Base-by-base conservation (phyloP, 1,140 invertebrate species). In the Tribolium madens region DNA sequence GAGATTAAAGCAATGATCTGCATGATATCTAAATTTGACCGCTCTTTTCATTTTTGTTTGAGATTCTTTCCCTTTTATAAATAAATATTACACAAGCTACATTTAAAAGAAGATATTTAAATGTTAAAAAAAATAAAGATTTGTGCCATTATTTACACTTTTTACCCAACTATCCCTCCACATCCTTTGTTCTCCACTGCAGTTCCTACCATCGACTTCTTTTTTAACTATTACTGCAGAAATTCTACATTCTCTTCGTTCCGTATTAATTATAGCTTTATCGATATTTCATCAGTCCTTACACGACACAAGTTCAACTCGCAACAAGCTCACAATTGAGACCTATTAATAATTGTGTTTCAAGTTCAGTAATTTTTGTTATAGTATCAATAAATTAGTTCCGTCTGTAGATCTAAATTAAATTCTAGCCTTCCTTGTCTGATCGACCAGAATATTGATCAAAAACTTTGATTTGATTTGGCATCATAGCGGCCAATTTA, bases 281-380 rank as follows among this genome's bases (percentile, higher is more conserved):
- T 15, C 48, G 13, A 50, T 50, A 50, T 17, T 50, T 50, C 12
- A 4, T 18, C 2, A 57, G 17, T 18, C 50, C 50, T 14, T 52
- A 52, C 13, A 52, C 10, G 50, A 14, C 15, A 17, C 9, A 52
- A 52, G 48, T 15, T 52, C 14, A 14, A n/a, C n/a, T n/a, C n/a
- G n/a, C n/a, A n/a, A n/a, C n/a, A n/a, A n/a, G n/a, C n/a, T n/a
- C n/a, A n/a, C n/a, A n/a, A n/a, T n/a, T n/a, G n/a, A 14, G 48
- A 7, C 26, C 53, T 21, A 60, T 60, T 60, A 60, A 60, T 60
- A 21, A 60, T 60, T 31, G 17, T n/a, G n/a, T 9, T 13, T 60
- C 53, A 31, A 52, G n/a, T 60, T 18, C 15, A 10, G 53, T n/a
- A 60, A 60, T 21, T 60, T 17, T 31, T 60, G 53, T 18, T 60